Evolutionary conservation across 2,797 vertebrate species (phyloP), one percentile per base, ranked within the genome.

Genomic region (Scyliorhinus canicula): DNA sequence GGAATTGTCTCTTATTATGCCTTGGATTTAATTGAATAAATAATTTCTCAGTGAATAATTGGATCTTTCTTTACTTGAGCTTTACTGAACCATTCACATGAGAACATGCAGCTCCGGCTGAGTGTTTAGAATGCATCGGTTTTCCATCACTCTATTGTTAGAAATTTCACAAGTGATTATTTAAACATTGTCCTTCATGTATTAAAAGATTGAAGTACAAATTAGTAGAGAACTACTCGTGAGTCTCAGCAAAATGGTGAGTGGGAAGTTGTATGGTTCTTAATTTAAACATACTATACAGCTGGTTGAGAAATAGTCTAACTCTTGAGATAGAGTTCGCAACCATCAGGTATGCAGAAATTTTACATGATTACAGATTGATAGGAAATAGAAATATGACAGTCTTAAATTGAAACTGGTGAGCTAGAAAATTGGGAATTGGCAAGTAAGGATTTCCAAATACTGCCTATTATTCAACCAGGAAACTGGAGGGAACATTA

Each of bases 61-160:
- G 47, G 47, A 21, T 50, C 21, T 60, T 91, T 60, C 40, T 63
- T 60, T 65, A 7, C 26, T n/a, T 65, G 26, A 19, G 16, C n/a
- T 65, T 91, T 91, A 40, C 60, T 65, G 60, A 88, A 74, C 11
- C 28, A 16, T 94, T 44, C 47, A n/a, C 67, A n/a, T 94, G 28
- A 74, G 47, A 93, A 71, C 71, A 94, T 94, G 93, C 47, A 50
- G 28, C 31, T 74, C 4, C 2, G 67, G 47, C 31, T 71, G 31
- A 94, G 5, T 94, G 31, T 94, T 71, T 12, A 44, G 63, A 44
- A 67, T 93, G n/a, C 90, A 93, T 44, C 31, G 31, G 65, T 50
- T 71, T 93, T 93, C 28, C 93, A 52, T 94, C 31, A 55, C 16
- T 74, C 21, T 31, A 52, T 52, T 88, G 85, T 57, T 94, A 91